A percentile compares a stretch with the other conserved stretches of the same genome.
Evolutionary conservation across 2,888 invertebrate species (phyloP).

Genomic region (Aleiodes alternator): DNA sequence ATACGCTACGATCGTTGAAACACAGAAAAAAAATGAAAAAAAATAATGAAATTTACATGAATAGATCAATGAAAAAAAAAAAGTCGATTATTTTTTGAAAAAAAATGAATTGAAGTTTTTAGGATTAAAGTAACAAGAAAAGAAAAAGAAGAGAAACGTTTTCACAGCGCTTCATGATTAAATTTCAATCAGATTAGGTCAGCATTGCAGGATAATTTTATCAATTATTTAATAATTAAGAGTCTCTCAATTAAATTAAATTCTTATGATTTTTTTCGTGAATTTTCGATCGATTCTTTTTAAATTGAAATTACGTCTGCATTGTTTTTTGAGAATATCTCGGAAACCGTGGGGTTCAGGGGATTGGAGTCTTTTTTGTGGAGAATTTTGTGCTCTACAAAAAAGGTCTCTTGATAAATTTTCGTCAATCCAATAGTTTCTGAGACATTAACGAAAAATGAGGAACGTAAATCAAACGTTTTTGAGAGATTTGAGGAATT

Average conservation of each 20-base stretch:
- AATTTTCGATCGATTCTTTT: not conserved
- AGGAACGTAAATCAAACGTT: too few relatives aligned
- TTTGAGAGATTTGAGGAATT: conserved; percentile 4
- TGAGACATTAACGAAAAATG: too few relatives aligned
- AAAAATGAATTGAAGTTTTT: conserved; percentile 29
- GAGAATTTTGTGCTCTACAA: too few relatives aligned
- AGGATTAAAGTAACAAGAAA: conserved; percentile 56
- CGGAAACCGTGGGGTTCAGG: not conserved
- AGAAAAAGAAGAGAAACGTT: conserved; percentile 69
- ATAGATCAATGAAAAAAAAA: not conserved
- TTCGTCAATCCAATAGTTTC: too few relatives aligned
- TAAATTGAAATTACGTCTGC: not conserved
- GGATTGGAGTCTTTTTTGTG: too few relatives aligned
- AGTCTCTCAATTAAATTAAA: not conserved
- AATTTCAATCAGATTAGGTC: conserved; percentile 71
- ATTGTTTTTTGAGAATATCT: not conserved
- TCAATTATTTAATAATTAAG: conserved; percentile 65
- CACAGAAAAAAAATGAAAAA: conserved; percentile 63
- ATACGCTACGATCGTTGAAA: conserved; percentile 70
- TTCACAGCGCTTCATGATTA: conserved; percentile 54
- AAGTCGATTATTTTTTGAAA: conserved; percentile 64
- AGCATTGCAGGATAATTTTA: conserved; percentile 71
- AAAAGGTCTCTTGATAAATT: too few relatives aligned
- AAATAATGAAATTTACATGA: conserved; percentile 55
- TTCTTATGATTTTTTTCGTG: not conserved